Evolutionary conservation across 1,140 invertebrate species (phyloP).

Genomic region (Maniola jurtina): DNA sequence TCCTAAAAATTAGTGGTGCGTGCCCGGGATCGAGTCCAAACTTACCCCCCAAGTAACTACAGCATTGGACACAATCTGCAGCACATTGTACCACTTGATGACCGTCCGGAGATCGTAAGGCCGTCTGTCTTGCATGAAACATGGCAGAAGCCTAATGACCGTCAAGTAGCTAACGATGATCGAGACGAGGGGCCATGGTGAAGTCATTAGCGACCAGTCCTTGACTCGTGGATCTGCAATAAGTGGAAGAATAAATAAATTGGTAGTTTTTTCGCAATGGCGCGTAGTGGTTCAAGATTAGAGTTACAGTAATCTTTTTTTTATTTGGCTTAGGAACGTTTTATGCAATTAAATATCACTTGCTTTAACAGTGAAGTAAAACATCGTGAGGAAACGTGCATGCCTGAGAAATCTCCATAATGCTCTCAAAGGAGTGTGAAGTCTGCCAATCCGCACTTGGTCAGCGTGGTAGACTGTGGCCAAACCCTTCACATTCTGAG

Average conservation of each 20-base stretch:
- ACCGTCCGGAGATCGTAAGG: constrained; percentile 57
- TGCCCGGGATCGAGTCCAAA: constrained; percentile 14
- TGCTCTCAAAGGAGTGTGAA: no score
- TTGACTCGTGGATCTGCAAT: constrained; percentile 81
- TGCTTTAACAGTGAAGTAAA: no score
- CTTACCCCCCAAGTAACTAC: constrained; percentile 69
- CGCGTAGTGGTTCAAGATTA: no score
- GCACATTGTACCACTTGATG: constrained; percentile 71
- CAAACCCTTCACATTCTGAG: no score
- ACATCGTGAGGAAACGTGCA: no score
- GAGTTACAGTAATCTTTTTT: no score
- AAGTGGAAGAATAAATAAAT: background rate
- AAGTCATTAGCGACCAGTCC: constrained; percentile 80
- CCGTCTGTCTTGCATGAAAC: constrained; percentile 59
- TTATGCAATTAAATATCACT: no score
- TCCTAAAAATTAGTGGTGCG: background rate
- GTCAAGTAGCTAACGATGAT: constrained; percentile 83
- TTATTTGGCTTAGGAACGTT: no score
- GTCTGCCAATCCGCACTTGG: no score
- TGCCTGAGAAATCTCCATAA: no score
- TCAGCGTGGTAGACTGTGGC: no score
- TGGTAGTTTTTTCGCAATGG: no score
- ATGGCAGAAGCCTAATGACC: constrained; percentile 81
- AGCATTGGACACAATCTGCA: constrained; percentile 66
- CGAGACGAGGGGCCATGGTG: constrained; percentile 73